phyloP scores from a whole-genome alignment of 1,140 invertebrate genomes.

The Ctenoplectra terminalis region DNA sequence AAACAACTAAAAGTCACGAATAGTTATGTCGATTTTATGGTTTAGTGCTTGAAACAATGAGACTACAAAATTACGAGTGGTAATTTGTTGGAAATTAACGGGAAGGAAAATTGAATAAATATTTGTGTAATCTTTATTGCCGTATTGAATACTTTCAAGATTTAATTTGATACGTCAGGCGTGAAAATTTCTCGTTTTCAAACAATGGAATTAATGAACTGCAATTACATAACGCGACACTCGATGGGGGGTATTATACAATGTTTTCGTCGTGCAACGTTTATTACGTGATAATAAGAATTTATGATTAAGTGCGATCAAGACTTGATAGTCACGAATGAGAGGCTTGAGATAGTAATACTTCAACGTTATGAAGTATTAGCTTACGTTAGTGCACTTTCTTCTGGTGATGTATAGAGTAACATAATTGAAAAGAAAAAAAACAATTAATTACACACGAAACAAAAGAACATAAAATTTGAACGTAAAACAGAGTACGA shows the following conservation, averaged over 20 bases:
- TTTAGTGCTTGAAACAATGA: neutral
- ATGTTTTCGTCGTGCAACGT: neutral
- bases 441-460: neutral
- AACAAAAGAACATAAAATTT: neutral
- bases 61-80: too few species aligned
- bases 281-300: slow-evolving; percentile 10
- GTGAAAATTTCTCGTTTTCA: neutral
- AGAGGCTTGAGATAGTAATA: neutral
- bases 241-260: neutral
- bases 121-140: slow-evolving; percentile 16
- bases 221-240: neutral
- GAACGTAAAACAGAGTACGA: neutral
- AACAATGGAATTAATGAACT: slow-evolving; percentile 11
- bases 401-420: neutral
- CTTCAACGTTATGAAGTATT: neutral
- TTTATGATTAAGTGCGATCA: slow-evolving; percentile 6
- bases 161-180: neutral
- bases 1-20: too few species aligned
- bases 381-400: neutral
- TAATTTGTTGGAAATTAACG: neutral
- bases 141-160: neutral
- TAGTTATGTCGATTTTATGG: too few species aligned
- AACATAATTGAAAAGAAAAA: neutral
- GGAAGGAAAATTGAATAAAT: neutral
- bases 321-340: neutral